These are phyloP conservation scores for Drosophila serrata DNA, from an alignment of 1,140 invertebrate genomes.

Conservation along the genomic window DNA sequence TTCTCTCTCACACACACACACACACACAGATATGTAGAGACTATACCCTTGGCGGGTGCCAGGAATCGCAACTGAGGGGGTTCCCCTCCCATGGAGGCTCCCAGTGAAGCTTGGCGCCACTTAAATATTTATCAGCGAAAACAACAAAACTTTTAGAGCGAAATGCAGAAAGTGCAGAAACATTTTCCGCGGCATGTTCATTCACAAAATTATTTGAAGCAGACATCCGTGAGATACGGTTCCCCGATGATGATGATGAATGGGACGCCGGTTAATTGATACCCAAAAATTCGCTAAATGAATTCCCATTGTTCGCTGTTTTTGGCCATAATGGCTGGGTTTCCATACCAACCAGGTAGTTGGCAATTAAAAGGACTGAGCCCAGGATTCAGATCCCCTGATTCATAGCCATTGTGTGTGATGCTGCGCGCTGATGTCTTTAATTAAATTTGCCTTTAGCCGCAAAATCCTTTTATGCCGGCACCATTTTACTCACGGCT, in stretches of 20 bases:
- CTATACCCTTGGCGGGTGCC: conserved; percentile 22
- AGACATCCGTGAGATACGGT: conserved; percentile 73
- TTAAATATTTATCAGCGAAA: conserved; percentile 70
- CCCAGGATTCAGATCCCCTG: conserved; percentile 32
- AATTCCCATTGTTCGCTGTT: conserved; percentile 45
- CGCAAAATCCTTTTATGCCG: conserved; percentile 78
- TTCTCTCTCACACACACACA: neutral
- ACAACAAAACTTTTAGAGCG: conserved; percentile 1
- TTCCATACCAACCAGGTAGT: conserved; percentile 6
- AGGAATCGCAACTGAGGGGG: conserved; percentile 49
- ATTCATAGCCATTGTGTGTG: conserved; percentile 29
- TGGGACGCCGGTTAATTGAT: conserved; percentile 67
- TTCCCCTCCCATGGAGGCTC: conserved; percentile 16
- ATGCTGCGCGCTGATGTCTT: conserved; percentile 64
- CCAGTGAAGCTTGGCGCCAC: conserved; percentile 6
- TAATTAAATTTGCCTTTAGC: conserved; percentile 80
- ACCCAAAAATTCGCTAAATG: conserved; percentile 48
- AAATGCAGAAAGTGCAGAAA: conserved; percentile 65
- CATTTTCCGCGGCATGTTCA: conserved; percentile 61
- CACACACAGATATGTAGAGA: conserved; percentile 12
- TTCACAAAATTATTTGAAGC: conserved; percentile 75
- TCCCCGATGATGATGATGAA: conserved; percentile 21
- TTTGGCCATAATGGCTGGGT: conserved; percentile 5
- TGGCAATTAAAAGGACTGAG: conserved; percentile 53
- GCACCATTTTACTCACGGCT: conserved; percentile 59